phyloP scores from a whole-genome alignment of 2,888 invertebrate species.

The Terebella lapidaria region DNA sequence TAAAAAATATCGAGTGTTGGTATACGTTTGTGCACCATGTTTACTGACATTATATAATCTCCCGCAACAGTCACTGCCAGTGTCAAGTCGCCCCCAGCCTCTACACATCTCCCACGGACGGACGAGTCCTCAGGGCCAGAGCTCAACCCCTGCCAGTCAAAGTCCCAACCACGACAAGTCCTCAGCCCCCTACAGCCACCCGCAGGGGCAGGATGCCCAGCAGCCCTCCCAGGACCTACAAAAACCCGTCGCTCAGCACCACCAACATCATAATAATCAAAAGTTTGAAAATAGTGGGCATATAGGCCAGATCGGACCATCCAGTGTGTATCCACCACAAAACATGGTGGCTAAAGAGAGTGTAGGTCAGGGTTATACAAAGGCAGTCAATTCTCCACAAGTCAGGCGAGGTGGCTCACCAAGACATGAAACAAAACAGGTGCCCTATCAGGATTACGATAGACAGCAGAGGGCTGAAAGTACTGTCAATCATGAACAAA shows the following conservation, averaged over 20 bases:
- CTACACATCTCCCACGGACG: not conserved
- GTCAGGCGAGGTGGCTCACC: too few relatives aligned
- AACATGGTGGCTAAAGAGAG: too few relatives aligned
- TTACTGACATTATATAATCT: too few relatives aligned
- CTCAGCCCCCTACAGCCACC: not conserved
- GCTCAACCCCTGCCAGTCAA: slow-evolving; percentile 5
- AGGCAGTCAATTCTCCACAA: too few relatives aligned
- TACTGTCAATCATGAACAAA: too few relatives aligned
- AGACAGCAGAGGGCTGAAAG: not conserved
- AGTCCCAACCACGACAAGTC: slow-evolving; percentile 2
- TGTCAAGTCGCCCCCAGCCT: too few relatives aligned
- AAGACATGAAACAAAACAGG: too few relatives aligned
- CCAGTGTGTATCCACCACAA: not conserved
- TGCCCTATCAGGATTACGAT: too few relatives aligned
- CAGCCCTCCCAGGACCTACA: not conserved
- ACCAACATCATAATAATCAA: not conserved
- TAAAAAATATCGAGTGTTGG: too few relatives aligned
- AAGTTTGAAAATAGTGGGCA: not conserved
- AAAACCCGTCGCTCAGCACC: not conserved
- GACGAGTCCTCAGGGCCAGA: slow-evolving; percentile 9
- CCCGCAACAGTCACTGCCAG: too few relatives aligned
- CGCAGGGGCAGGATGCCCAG: not conserved
- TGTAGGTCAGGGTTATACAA: too few relatives aligned
- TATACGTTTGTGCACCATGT: too few relatives aligned
- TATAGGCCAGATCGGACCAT: not conserved